Evolutionary conservation across 2,888 invertebrate species (phyloP).

Genomic region (Drosophila anomalipes): DNA sequence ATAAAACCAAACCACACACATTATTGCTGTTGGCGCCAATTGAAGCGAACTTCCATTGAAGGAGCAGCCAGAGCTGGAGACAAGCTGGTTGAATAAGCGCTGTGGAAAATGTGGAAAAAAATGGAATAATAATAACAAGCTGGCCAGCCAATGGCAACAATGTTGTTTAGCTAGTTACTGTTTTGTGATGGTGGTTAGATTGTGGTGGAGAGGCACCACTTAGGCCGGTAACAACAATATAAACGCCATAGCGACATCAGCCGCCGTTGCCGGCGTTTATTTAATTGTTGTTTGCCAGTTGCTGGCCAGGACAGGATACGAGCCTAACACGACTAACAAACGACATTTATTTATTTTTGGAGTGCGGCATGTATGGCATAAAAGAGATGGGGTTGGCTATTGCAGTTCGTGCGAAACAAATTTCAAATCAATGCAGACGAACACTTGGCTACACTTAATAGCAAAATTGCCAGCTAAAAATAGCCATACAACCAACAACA

Average conservation of each 20-base stretch:
- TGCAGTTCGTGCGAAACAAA: constrained; percentile 72
- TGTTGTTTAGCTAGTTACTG: constrained; percentile 60
- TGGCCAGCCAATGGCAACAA: constrained; percentile 49
- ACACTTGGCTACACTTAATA: constrained; percentile 30
- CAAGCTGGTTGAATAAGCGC: constrained; percentile 47
- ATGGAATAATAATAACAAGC: constrained; percentile 62
- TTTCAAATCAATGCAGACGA: constrained; percentile 68
- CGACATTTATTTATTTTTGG: constrained; percentile 68
- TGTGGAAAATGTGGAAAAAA: constrained; percentile 10
- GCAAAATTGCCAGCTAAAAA: constrained; percentile 62
- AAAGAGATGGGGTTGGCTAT: constrained; percentile 7
- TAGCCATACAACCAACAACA: constrained; percentile 34
- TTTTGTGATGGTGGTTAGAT: constrained; percentile 20
- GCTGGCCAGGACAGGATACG: constrained; percentile 57
- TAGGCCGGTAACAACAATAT: constrained; percentile 6
- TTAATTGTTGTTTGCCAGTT: constrained; percentile 58
- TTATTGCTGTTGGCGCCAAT: constrained; percentile 79
- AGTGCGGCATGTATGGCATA: constrained; percentile 26
- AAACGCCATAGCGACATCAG: not conserved
- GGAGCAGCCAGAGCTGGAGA: constrained; percentile 26
- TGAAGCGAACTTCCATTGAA: constrained; percentile 45
- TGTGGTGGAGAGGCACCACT: constrained; percentile 12
- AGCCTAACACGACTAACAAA: constrained; percentile 59
- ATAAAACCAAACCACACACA: constrained; percentile 52
- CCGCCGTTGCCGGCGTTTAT: constrained; percentile 44